Evolutionary conservation across 2,113 vertebrate species (phyloP).

Genomic region (Cebidichthys violaceus): DNA sequence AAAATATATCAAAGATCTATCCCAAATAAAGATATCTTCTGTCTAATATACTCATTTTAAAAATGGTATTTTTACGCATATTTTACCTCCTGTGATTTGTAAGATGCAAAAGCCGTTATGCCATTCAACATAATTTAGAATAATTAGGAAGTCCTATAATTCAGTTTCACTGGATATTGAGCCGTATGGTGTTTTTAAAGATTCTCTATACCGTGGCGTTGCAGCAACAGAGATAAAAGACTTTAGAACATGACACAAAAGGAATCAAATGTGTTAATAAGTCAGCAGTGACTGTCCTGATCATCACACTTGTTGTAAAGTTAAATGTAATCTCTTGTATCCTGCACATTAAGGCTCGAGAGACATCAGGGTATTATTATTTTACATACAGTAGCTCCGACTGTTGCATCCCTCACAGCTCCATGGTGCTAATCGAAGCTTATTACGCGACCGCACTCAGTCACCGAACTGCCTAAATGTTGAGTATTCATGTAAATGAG

Average conservation of each 20-base stretch:
- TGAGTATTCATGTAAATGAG: neutral
- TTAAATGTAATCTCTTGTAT: neutral
- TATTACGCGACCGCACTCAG: neutral
- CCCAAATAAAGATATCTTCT: too few relatives aligned
- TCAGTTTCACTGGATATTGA: too few relatives aligned
- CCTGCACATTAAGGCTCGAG: neutral
- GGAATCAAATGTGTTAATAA: neutral
- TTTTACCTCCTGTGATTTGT: too few relatives aligned
- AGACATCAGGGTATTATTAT: neutral
- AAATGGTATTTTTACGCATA: too few relatives aligned
- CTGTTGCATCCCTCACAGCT: constrained; percentile 19
- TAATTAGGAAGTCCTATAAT: too few relatives aligned
- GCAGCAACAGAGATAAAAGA: too few relatives aligned
- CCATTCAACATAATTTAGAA: too few relatives aligned
- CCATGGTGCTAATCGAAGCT: constrained; percentile 8
- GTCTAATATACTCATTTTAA: too few relatives aligned
- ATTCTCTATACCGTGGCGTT: too few relatives aligned
- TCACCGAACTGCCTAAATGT: constrained; percentile 6
- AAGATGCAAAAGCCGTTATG: too few relatives aligned
- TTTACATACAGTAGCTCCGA: neutral
- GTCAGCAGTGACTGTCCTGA: neutral
- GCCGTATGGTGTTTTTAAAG: too few relatives aligned
- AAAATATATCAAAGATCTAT: too few relatives aligned
- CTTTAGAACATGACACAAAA: neutral
- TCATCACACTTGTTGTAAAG: neutral